Conservation (phyloP, 2,888 invertebrate genomes). For the Dendrolimus houi region DNA sequence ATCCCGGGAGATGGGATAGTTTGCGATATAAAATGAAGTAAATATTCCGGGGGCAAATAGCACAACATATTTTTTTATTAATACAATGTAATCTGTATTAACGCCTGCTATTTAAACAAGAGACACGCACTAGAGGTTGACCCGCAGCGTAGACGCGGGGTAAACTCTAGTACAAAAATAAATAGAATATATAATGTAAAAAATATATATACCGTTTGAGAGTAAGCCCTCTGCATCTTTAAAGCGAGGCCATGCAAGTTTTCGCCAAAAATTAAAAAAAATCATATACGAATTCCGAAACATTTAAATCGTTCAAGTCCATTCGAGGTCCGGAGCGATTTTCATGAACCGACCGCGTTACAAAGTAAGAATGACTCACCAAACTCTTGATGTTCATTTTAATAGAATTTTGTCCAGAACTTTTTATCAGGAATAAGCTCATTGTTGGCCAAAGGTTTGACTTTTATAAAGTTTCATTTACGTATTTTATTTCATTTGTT, state of each 20-base stretch:
- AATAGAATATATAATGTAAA: no score
- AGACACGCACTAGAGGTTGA: no score
- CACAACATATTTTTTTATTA: no score
- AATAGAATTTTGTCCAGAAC: slow-evolving; percentile 34
- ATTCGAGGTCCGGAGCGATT: slow-evolving; percentile 1
- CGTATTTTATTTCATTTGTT: no score
- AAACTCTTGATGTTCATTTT: slow-evolving; percentile 41
- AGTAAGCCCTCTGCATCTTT: background rate
- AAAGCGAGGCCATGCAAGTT: background rate
- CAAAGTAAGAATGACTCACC: slow-evolving; percentile 24
- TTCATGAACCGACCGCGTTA: slow-evolving; percentile 8
- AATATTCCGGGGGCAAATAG: no score
- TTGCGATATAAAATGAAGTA: no score
- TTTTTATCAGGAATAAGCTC: slow-evolving; percentile 23
- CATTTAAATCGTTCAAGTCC: background rate
- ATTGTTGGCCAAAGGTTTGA: slow-evolving; percentile 16
- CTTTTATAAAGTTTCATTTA: slow-evolving; percentile 10
- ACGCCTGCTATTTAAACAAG: no score
- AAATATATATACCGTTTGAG: no score
- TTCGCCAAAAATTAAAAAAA: background rate
- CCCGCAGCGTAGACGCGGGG: no score
- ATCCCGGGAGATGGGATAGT: no score
- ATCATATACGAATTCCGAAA: background rate
- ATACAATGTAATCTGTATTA: no score
- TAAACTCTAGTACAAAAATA: no score